Conservation (phyloP, 2,113 vertebrate species). For the Pterocles burchelli region DNA sequence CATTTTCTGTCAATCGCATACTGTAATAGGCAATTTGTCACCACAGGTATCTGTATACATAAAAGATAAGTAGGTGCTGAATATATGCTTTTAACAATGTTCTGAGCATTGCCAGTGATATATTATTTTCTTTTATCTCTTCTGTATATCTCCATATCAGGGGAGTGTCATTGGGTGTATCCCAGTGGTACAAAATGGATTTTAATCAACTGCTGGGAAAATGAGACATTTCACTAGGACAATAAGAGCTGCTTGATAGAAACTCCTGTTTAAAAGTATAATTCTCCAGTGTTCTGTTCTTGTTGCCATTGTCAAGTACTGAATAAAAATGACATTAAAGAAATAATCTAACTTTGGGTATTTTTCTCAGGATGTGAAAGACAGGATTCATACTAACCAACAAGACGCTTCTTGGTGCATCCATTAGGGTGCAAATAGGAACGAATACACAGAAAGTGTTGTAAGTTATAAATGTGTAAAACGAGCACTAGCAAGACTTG, state of each 20-base stretch:
- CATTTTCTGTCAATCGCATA: slow-evolving; percentile 37
- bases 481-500: not conserved
- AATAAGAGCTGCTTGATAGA: slow-evolving; percentile 30
- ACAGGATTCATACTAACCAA: not conserved
- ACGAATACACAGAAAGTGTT: not conserved
- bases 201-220: slow-evolving; percentile 65
- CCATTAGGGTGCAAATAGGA: not conserved
- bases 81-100: slow-evolving; percentile 16
- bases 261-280: slow-evolving; percentile 35
- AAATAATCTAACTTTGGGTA: not conserved
- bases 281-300: slow-evolving; percentile 15
- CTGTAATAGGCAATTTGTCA: slow-evolving; percentile 27
- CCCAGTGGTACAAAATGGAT: slow-evolving; percentile 36
- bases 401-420: not conserved
- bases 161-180: slow-evolving; percentile 42
- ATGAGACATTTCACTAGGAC: slow-evolving; percentile 9
- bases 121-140: slow-evolving; percentile 63
- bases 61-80: slow-evolving; percentile 37
- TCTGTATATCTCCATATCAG: slow-evolving; percentile 15
- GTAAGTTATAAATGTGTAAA: not conserved
- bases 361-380: not conserved
- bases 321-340: slow-evolving; percentile 45
- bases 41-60: slow-evolving; percentile 14
- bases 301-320: not conserved
- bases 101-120: not conserved